A percentile compares a stretch with the other conserved stretches of the same genome.
These are phyloP conservation scores for Atherinosoma microstoma DNA, from an alignment of 2,797 vertebrate species.

Conservation along the genomic window DNA sequence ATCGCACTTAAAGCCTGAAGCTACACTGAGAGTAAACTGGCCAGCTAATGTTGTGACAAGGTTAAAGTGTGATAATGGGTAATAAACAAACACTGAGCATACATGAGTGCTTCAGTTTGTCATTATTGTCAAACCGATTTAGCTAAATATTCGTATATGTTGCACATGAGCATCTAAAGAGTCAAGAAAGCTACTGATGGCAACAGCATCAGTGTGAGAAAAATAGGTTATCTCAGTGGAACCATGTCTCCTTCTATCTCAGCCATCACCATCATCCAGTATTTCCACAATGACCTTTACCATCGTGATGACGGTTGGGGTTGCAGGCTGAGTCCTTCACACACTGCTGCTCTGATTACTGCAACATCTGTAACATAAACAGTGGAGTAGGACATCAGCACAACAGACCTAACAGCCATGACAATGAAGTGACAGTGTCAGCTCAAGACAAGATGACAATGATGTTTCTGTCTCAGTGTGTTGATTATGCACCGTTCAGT, in stretches of 20 bases:
- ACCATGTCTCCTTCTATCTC: slow-evolving; percentile 88
- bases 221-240: slow-evolving; percentile 89
- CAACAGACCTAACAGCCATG: slow-evolving; percentile 80
- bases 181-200: slow-evolving; percentile 29
- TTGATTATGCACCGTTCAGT: slow-evolving; percentile 66
- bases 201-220: slow-evolving; percentile 68
- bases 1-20: slow-evolving; percentile 43
- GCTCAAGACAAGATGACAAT: slow-evolving; percentile 78
- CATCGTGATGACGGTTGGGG: slow-evolving; percentile 62
- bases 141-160: slow-evolving; percentile 34
- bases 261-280: slow-evolving; percentile 86
- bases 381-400: slow-evolving; percentile 78
- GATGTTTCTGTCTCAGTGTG: slow-evolving; percentile 78
- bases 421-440: slow-evolving; percentile 80
- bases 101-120: slow-evolving; percentile 29
- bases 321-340: slow-evolving; percentile 80
- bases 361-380: slow-evolving; percentile 85
- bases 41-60: slow-evolving; percentile 68
- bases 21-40: slow-evolving; percentile 58
- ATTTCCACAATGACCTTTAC: slow-evolving; percentile 88
- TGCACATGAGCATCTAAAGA: slow-evolving; percentile 30
- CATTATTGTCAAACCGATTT: slow-evolving; percentile 43
- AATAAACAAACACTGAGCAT: slow-evolving; percentile 53
- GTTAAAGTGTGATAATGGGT: slow-evolving; percentile 62
- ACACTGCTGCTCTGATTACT: slow-evolving; percentile 82